These are phyloP conservation scores for Tamandua tetradactyla DNA, from an alignment of 2,797 vertebrate genomes.

Conservation along the genomic window DNA sequence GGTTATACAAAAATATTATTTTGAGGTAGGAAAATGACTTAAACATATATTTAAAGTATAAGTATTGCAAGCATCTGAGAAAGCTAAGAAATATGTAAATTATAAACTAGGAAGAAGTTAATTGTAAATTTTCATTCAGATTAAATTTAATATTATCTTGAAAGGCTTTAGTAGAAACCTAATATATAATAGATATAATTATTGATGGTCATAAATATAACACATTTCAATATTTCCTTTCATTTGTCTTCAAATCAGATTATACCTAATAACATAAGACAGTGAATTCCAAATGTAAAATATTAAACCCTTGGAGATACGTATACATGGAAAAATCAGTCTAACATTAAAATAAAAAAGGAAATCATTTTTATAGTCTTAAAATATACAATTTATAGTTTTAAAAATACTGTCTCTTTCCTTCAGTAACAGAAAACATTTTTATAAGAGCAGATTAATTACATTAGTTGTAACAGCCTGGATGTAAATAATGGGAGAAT, in stretches of 20 bases:
- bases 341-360: conserved; percentile 33
- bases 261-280: conserved; percentile 17
- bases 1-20: conserved; percentile 54
- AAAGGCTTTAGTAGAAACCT: conserved; percentile 23
- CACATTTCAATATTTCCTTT: conserved; percentile 13
- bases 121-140: conserved; percentile 53
- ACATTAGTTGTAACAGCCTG: background rate
- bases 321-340: background rate
- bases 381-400: conserved; percentile 36
- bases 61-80: background rate
- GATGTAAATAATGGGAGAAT: background rate
- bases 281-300: conserved; percentile 35
- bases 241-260: conserved; percentile 20
- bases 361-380: background rate
- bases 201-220: background rate
- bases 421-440: conserved; percentile 35
- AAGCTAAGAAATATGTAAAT: conserved; percentile 19
- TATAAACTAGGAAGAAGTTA: background rate
- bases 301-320: conserved; percentile 11
- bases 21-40: conserved; percentile 41
- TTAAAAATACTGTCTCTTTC: background rate
- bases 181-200: background rate
- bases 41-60: conserved; percentile 24
- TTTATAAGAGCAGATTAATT: conserved; percentile 6
- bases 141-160: conserved; percentile 48